Conservation (phyloP, 2,888 invertebrate genomes). For the Nomada fucata region DNA sequence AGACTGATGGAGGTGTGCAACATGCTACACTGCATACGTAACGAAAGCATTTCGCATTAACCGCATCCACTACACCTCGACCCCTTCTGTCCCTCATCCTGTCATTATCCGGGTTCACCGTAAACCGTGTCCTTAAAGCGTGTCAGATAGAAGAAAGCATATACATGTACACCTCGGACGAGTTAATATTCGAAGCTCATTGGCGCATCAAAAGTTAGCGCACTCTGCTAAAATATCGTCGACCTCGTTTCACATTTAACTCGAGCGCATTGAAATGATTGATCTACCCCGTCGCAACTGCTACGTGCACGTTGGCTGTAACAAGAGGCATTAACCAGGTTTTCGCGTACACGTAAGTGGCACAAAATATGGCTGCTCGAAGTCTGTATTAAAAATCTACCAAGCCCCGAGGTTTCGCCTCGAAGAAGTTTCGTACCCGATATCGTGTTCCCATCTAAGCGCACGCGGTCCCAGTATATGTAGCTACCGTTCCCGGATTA, state of each 20-base stretch:
- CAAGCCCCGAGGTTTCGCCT: background rate
- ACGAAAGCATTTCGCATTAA: conserved; percentile 73
- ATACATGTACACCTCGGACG: background rate
- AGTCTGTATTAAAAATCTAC: conserved; percentile 19
- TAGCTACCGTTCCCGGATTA: conserved; percentile 73
- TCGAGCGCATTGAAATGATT: too few relatives aligned
- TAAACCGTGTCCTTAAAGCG: conserved; percentile 5
- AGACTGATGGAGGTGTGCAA: conserved; percentile 67
- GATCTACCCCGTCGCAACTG: too few relatives aligned
- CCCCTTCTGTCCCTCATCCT: conserved; percentile 36
- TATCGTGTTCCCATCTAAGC: conserved; percentile 32
- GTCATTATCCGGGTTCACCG: conserved; percentile 45
- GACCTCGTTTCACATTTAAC: too few relatives aligned
- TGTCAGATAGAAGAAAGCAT: too few relatives aligned
- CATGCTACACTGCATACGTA: conserved; percentile 77
- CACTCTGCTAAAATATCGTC: too few relatives aligned
- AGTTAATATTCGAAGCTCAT: background rate
- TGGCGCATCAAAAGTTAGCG: too few relatives aligned
- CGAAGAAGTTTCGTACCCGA: conserved; percentile 19
- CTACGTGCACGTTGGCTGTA: background rate
- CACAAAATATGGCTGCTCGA: background rate
- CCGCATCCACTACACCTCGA: conserved; percentile 60
- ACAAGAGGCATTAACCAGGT: background rate
- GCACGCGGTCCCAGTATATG: conserved; percentile 40
- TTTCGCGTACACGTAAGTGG: too few relatives aligned